Percentiles rank a stretch among this genome's conserved stretches.
These are phyloP conservation scores for Drosophila melanica DNA, from an alignment of 1,140 invertebrate species.

Conservation along the genomic window DNA sequence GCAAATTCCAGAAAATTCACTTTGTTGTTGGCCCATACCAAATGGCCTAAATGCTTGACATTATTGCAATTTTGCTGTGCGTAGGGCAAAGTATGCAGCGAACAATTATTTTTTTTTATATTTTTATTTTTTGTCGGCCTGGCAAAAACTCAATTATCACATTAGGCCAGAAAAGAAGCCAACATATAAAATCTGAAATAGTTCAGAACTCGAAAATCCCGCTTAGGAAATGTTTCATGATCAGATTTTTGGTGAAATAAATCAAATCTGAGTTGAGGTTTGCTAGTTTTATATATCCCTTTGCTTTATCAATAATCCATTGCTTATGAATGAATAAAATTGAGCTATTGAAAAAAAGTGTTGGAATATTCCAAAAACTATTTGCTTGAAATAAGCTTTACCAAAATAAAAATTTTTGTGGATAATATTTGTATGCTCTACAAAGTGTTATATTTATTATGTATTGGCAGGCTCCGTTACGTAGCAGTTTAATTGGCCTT, in stretches of 20 bases:
- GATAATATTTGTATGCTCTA: too few species aligned
- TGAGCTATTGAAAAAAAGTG: too few species aligned
- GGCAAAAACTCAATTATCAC: slow-evolving; percentile 1
- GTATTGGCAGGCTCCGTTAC: background rate
- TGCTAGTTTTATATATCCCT: too few species aligned
- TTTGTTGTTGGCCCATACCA: background rate
- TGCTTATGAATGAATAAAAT: too few species aligned
- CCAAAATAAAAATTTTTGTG: too few species aligned
- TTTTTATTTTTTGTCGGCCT: background rate
- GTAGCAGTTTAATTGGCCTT: background rate
- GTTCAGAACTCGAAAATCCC: background rate
- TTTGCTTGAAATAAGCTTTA: too few species aligned
- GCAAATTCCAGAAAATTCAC: slow-evolving; percentile 40
- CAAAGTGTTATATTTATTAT: too few species aligned
- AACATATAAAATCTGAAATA: background rate
- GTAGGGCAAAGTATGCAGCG: slow-evolving; percentile 30
- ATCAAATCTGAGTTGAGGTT: too few species aligned
- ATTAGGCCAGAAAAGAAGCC: background rate
- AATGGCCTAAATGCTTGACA: slow-evolving; percentile 37
- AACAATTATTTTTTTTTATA: background rate
- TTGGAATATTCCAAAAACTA: too few species aligned
- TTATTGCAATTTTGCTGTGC: slow-evolving; percentile 42
- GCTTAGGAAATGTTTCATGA: background rate
- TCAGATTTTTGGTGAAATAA: background rate
- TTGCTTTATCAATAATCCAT: too few species aligned